Percentiles rank a stretch among this genome's conserved stretches.
Conservation (phyloP, 1,140 invertebrate species). For the Diuraphis noxia region DNA sequence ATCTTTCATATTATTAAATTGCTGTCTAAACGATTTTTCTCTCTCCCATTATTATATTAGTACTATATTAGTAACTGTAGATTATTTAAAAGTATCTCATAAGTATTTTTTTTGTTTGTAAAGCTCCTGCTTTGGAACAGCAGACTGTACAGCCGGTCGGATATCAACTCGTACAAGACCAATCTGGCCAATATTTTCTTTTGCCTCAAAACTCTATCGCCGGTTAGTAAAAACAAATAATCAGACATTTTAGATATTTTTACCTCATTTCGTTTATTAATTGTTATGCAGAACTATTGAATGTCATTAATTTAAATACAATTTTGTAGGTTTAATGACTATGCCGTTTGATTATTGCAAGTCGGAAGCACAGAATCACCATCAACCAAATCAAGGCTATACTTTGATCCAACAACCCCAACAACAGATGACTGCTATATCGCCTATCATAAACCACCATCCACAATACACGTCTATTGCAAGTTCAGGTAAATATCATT, state of each 20-base stretch:
- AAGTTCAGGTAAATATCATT: constrained; percentile 37
- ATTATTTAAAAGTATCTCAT: background rate
- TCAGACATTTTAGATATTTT: background rate
- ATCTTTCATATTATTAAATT: background rate
- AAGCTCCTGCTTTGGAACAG: constrained; percentile 46
- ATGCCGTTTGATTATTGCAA: constrained; percentile 49
- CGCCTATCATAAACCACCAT: constrained; percentile 39
- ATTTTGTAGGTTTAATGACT: constrained; percentile 26
- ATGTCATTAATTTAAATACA: background rate
- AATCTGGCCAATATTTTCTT: constrained; percentile 44
- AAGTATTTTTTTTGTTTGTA: background rate
- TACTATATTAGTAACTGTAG: no score
- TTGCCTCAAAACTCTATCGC: constrained; percentile 44
- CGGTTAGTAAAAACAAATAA: constrained; percentile 14
- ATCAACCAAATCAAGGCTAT: constrained; percentile 38
- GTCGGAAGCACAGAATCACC: constrained; percentile 21
- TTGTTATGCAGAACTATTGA: background rate
- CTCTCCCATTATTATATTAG: background rate
- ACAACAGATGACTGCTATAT: constrained; percentile 41
- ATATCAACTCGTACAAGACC: constrained; percentile 47
- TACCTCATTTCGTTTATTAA: background rate
- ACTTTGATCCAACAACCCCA: constrained; percentile 40
- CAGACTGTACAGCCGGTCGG: constrained; percentile 20
- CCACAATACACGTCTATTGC: constrained; percentile 46
- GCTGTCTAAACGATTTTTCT: background rate